phyloP scores from a whole-genome alignment of 2,113 vertebrate species.

The Mirounga angustirostris region DNA sequence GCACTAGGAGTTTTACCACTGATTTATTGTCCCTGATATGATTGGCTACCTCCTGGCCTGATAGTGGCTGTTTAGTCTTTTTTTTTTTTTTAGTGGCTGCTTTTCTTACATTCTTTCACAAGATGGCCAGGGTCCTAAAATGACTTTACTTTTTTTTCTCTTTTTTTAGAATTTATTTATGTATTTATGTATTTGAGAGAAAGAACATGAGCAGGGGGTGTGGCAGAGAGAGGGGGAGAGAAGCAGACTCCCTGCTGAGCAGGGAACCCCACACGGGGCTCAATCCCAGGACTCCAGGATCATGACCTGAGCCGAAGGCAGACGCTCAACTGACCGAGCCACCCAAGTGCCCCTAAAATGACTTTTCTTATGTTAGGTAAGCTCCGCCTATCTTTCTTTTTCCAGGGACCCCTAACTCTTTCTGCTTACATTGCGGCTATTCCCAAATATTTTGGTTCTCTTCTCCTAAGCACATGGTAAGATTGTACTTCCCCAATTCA shows the following conservation, averaged over 20 bases:
- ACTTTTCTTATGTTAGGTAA: background rate
- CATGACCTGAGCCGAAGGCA: background rate
- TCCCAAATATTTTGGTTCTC: background rate
- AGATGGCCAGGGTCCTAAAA: background rate
- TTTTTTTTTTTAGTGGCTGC: background rate
- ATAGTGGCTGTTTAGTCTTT: background rate
- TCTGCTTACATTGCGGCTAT: background rate
- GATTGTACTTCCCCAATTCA: background rate
- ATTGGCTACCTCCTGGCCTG: background rate
- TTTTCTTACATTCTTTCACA: background rate
- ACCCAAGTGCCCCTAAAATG: background rate
- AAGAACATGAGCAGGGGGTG: too few species aligned
- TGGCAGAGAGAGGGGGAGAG: background rate
- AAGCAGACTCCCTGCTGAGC: background rate
- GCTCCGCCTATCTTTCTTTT: background rate
- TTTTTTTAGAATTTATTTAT: background rate
- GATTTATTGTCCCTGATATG: background rate
- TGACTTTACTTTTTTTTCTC: background rate
- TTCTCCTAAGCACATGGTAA: background rate
- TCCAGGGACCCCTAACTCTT: background rate
- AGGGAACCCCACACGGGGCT: background rate
- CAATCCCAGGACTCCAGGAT: background rate
- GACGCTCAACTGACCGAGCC: background rate
- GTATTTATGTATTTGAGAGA: background rate
- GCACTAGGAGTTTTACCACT: background rate